Evolutionary conservation across 2,113 vertebrate genomes (phyloP).

Genomic region (Megaceryle maxima): DNA sequence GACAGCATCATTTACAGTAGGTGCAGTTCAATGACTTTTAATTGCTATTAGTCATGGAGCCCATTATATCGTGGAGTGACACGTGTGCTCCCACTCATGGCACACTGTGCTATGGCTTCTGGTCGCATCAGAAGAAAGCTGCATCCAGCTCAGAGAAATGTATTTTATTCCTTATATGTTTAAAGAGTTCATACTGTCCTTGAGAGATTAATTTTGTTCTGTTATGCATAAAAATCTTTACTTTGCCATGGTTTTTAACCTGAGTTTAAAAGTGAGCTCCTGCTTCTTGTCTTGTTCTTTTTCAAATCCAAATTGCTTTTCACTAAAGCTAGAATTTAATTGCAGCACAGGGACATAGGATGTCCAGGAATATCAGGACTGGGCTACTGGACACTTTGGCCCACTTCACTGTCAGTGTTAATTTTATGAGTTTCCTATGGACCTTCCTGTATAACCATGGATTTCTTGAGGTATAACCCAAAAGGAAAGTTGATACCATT

Average conservation of each 20-base stretch:
- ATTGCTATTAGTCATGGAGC: background rate
- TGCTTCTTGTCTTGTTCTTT: slow-evolving; percentile 35
- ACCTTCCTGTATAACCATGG: slow-evolving; percentile 76
- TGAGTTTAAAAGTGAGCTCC: background rate
- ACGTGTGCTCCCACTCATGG: background rate
- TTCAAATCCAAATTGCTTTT: slow-evolving; percentile 77
- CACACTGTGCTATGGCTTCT: background rate
- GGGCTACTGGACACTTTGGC: slow-evolving; percentile 73
- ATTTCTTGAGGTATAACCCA: slow-evolving; percentile 74
- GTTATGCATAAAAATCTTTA: background rate
- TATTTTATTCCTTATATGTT: background rate
- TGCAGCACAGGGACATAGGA: slow-evolving; percentile 69
- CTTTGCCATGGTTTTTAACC: background rate
- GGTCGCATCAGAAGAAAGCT: background rate
- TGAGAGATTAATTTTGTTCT: background rate
- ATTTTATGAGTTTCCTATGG: slow-evolving; percentile 75
- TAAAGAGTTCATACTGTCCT: background rate
- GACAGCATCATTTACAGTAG: background rate
- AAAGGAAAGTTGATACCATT: background rate
- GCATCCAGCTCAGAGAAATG: background rate
- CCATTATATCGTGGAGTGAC: accelerated
- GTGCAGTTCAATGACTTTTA: background rate
- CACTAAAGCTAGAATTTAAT: slow-evolving; percentile 70
- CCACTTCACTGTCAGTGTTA: slow-evolving; percentile 61
- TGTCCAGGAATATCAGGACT: slow-evolving; percentile 78